Conservation (phyloP, 2,888 invertebrate genomes). For the Ennomos quercinarius region DNA sequence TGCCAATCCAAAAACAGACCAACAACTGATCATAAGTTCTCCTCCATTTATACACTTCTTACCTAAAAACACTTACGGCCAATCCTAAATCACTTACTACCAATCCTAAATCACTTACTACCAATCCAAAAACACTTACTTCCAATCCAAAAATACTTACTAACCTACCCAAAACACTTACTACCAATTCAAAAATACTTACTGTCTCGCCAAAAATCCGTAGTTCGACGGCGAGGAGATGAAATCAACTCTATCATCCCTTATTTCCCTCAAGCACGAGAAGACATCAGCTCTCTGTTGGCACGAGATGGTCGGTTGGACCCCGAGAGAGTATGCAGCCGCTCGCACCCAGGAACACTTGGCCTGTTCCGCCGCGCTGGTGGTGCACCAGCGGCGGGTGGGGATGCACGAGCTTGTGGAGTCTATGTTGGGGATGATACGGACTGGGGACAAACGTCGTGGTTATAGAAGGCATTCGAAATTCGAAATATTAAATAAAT, state of each 20-base stretch:
- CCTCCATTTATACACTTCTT: too few relatives aligned
- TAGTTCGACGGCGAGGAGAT: slow-evolving; percentile 87
- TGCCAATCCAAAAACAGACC: too few relatives aligned
- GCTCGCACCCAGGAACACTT: slow-evolving; percentile 87
- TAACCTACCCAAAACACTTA: too few relatives aligned
- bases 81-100: too few relatives aligned
- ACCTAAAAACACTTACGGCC: too few relatives aligned
- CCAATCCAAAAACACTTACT: too few relatives aligned
- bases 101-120: too few relatives aligned
- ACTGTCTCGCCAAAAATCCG: slow-evolving; percentile 87
- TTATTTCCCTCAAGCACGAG: slow-evolving; percentile 84
- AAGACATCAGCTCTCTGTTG: slow-evolving; percentile 71
- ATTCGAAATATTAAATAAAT: too few relatives aligned
- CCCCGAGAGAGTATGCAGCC: slow-evolving; percentile 83
- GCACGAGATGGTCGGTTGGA: slow-evolving; percentile 86
- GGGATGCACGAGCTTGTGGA: slow-evolving; percentile 61
- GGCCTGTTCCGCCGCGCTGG: slow-evolving; percentile 74
- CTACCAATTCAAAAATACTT: slow-evolving; percentile 52
- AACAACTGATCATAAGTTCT: too few relatives aligned
- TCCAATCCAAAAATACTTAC: too few relatives aligned
- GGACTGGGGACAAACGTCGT: slow-evolving; percentile 53
- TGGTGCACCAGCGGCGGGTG: slow-evolving; percentile 87
- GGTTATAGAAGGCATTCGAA: too few relatives aligned
- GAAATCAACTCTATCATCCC: slow-evolving; percentile 81
- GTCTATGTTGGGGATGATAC: slow-evolving; percentile 56